These are phyloP conservation scores for Zeus faber DNA, from an alignment of 2,113 vertebrate genomes.

Conservation along the genomic window DNA sequence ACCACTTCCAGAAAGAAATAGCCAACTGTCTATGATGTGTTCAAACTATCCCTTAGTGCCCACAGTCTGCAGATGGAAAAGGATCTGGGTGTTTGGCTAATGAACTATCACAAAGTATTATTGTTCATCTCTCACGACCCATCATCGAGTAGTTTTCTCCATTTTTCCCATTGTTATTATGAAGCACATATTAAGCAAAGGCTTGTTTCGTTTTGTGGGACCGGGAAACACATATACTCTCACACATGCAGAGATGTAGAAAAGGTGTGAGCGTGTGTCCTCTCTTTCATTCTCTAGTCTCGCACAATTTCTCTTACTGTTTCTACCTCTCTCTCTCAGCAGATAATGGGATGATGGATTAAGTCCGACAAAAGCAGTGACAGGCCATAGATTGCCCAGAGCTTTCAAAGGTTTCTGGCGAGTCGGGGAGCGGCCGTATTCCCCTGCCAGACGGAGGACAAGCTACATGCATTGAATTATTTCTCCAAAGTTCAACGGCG, in stretches of 20 bases:
- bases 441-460: constrained; percentile 32
- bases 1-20: no score
- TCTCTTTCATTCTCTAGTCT: constrained; percentile 19
- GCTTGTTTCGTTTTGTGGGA: constrained; percentile 24
- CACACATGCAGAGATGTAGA: no score
- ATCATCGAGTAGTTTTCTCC: constrained; percentile 26
- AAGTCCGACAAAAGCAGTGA: constrained; percentile 52
- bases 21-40: no score
- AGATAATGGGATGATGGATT: constrained; percentile 63
- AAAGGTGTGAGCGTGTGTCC: neutral
- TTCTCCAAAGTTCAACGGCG: constrained; percentile 2
- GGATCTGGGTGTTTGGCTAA: constrained; percentile 48
- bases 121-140: constrained; percentile 49
- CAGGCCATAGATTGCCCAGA: constrained; percentile 52
- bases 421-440: constrained; percentile 17
- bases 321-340: constrained; percentile 1
- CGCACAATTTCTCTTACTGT: neutral
- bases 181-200: constrained; percentile 26
- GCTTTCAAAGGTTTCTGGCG: constrained; percentile 38
- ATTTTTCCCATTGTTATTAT: constrained; percentile 32
- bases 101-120: constrained; percentile 37
- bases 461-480: constrained; percentile 21
- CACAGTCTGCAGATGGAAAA: constrained; percentile 44
- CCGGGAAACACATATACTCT: constrained; percentile 18
- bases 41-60: constrained; percentile 44